These are phyloP conservation scores for Bergia sp. DNA, from an alignment of 92 coral and sea anemone species.

Conservation along the genomic window DNA sequence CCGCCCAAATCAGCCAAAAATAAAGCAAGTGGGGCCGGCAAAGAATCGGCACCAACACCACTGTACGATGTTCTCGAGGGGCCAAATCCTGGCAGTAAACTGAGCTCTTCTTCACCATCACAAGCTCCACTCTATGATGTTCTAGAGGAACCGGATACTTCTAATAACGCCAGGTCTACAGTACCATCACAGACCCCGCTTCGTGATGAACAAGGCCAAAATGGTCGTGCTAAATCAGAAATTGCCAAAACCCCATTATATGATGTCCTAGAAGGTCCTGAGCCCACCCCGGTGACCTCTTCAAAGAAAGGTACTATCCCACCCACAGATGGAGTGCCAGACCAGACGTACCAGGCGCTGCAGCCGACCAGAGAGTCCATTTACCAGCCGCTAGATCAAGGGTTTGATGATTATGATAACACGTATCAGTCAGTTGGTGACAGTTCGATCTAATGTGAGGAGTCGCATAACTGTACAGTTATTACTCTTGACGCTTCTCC, in stretches of 20 bases:
- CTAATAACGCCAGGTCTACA: neutral
- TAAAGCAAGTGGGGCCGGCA: neutral
- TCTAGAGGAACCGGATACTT: slow-evolving; percentile 5
- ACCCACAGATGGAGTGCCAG: neutral
- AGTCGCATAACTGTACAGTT: too few species aligned
- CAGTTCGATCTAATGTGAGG: neutral
- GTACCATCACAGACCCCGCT: neutral
- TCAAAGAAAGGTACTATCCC: neutral
- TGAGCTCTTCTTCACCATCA: neutral
- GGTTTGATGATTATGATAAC: slow-evolving; percentile 34
- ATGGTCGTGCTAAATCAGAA: neutral
- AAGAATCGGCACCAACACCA: neutral
- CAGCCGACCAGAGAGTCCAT: slow-evolving; percentile 36
- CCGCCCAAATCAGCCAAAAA: neutral
- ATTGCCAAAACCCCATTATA: slow-evolving; percentile 3
- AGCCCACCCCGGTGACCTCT: neutral
- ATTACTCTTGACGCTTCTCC: too few species aligned
- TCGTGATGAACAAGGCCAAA: neutral
- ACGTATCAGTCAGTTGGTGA: neutral
- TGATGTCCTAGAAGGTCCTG: slow-evolving; percentile 36
- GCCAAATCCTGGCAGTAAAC: neutral
- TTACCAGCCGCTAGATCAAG: slow-evolving; percentile 38
- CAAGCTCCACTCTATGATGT: slow-evolving; percentile 29
- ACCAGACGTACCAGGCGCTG: slow-evolving; percentile 37
- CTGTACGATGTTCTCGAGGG: slow-evolving; percentile 34